These are phyloP conservation scores for Globia sparganii DNA, from an alignment of 2,888 invertebrate species.

Conservation along the genomic window DNA sequence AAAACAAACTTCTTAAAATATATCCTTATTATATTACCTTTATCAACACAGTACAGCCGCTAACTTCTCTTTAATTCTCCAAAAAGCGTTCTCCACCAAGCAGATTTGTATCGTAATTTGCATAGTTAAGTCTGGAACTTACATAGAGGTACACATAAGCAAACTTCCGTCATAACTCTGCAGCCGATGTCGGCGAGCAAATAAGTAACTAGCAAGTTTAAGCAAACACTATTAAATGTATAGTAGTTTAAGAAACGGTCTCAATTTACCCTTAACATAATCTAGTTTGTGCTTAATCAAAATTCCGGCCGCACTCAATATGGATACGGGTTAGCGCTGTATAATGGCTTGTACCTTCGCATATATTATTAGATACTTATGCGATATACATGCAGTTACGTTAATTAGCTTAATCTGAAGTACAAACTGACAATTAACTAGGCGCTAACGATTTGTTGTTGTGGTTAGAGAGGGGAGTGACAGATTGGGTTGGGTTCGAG, in stretches of 20 bases:
- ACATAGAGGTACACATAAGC: constrained; percentile 72
- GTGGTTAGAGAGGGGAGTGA: constrained; percentile 52
- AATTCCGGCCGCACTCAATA: constrained; percentile 85
- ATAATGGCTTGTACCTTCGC: constrained; percentile 75
- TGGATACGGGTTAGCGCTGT: constrained; percentile 75
- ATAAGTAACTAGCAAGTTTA: constrained; percentile 85
- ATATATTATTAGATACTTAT: constrained; percentile 75
- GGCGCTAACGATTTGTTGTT: constrained; percentile 67
- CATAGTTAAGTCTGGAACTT: constrained; percentile 78
- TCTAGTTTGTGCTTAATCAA: constrained; percentile 88
- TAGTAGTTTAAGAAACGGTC: constrained; percentile 87
- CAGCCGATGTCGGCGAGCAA: constrained; percentile 81
- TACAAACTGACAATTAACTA: constrained; percentile 67
- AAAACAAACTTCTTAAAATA: constrained; percentile 46
- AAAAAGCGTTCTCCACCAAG: constrained; percentile 71
- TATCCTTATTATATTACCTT: constrained; percentile 53
- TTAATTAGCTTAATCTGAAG: constrained; percentile 64
- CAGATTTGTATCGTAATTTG: constrained; percentile 82
- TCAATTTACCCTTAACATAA: constrained; percentile 84
- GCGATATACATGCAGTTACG: constrained; percentile 61
- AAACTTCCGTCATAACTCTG: constrained; percentile 83
- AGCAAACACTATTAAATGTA: constrained; percentile 87
- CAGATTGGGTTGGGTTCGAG: constrained; percentile 36
- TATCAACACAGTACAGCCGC: constrained; percentile 58
- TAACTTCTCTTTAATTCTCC: constrained; percentile 56